Conservation (phyloP, 2,113 vertebrate genomes). For the Prietella phreatophila region DNA sequence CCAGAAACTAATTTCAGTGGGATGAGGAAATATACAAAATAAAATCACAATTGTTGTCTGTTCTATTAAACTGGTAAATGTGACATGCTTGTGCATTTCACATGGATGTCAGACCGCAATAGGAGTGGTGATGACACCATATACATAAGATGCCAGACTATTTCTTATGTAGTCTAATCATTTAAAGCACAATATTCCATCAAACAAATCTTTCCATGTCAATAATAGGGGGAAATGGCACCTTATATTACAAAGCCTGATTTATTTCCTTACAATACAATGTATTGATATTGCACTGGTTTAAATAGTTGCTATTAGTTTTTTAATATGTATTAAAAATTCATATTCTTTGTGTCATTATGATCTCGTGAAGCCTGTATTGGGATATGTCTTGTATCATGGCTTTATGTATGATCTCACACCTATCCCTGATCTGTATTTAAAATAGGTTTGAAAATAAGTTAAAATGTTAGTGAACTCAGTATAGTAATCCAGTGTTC, state of each 20-base stretch:
- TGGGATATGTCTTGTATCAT: not conserved
- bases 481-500: too few relatives aligned
- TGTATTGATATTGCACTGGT: not conserved
- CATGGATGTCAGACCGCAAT: too few relatives aligned
- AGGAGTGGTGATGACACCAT: too few relatives aligned
- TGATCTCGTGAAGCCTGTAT: not conserved
- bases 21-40: too few relatives aligned
- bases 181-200: not conserved
- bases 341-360: not conserved
- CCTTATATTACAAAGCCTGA: not conserved
- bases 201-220: not conserved
- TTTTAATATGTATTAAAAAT: not conserved
- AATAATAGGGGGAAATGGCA: not conserved
- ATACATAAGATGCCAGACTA: too few relatives aligned
- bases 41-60: too few relatives aligned
- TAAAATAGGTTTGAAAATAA: not conserved
- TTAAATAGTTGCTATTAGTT: not conserved
- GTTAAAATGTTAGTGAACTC: not conserved
- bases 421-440: not conserved
- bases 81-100: too few relatives aligned
- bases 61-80: too few relatives aligned
- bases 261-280: not conserved
- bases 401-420: not conserved
- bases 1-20: too few relatives aligned
- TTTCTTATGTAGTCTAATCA: too few relatives aligned